A percentile compares a stretch with the other conserved stretches of the same genome.
Evolutionary conservation across 1,140 invertebrate genomes (phyloP).

Genomic region (Anagrus nilaparvatae): DNA sequence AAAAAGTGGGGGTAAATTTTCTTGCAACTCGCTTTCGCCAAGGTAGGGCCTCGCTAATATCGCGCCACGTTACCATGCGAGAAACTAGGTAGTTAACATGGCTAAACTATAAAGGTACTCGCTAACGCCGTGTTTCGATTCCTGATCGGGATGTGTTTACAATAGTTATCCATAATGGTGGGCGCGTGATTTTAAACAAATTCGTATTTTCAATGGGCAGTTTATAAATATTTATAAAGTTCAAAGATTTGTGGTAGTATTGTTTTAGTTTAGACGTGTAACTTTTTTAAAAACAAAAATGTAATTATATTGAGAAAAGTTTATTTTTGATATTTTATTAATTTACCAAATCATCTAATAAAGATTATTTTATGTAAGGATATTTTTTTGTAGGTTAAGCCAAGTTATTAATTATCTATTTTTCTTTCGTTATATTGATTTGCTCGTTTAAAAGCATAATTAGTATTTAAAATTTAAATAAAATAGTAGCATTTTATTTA

Average conservation of each 20-base stretch:
- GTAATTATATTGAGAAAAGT: not conserved
- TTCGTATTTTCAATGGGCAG: conserved; percentile 25
- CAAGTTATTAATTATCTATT: conserved; percentile 20
- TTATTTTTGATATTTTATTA: conserved; percentile 14
- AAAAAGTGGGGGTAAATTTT: too few species aligned
- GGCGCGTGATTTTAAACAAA: conserved; percentile 63
- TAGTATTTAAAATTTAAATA: not conserved
- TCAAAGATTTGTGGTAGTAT: not conserved
- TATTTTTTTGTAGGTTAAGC: conserved; percentile 28
- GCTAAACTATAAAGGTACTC: too few species aligned
- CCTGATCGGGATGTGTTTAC: too few species aligned
- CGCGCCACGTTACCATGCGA: conserved; percentile 42
- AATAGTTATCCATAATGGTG: conserved; percentile 58
- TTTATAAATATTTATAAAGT: conserved; percentile 1
- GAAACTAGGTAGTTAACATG: too few species aligned
- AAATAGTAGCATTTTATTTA: not conserved
- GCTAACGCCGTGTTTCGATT: too few species aligned
- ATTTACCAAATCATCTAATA: conserved; percentile 25
- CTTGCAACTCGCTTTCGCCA: too few species aligned
- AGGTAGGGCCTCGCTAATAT: too few species aligned
- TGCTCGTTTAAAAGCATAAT: not conserved
- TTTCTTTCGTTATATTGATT: not conserved
- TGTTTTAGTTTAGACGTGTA: too few species aligned
- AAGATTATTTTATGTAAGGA: conserved; percentile 14
- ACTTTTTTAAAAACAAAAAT: too few species aligned